phyloP scores from a whole-genome alignment of 1,140 invertebrate species.

The Drosophila ananassae region DNA sequence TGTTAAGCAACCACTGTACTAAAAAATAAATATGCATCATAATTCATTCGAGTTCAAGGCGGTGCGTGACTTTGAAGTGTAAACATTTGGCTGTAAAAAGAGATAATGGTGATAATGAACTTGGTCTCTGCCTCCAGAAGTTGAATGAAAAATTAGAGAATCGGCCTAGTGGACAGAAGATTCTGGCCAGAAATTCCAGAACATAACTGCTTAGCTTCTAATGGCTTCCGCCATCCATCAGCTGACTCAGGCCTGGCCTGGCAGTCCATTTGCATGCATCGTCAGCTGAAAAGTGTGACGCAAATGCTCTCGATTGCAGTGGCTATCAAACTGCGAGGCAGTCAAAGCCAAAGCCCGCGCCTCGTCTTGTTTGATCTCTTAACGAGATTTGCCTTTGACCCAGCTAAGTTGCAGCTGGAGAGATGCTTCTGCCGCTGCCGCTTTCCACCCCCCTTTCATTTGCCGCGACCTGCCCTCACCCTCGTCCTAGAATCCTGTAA shows the following conservation, averaged over 20 bases:
- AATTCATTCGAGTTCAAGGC: slow-evolving; percentile 52
- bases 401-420: slow-evolving; percentile 22
- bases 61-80: slow-evolving; percentile 53
- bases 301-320: slow-evolving; percentile 46
- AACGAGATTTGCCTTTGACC: slow-evolving; percentile 37
- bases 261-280: slow-evolving; percentile 56
- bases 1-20: slow-evolving; percentile 16
- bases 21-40: slow-evolving; percentile 36
- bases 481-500: slow-evolving; percentile 55
- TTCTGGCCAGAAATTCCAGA: background rate
- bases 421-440: background rate
- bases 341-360: slow-evolving; percentile 12
- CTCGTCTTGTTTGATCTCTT: slow-evolving; percentile 28
- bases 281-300: slow-evolving; percentile 54
- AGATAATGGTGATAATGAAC: slow-evolving; percentile 27
- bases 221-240: slow-evolving; percentile 11
- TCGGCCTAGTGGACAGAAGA: background rate
- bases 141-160: slow-evolving; percentile 28
- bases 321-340: slow-evolving; percentile 38
- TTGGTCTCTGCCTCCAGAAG: slow-evolving; percentile 9
- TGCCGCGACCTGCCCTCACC: slow-evolving; percentile 41
- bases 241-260: slow-evolving; percentile 35
- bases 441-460: background rate
- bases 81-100: slow-evolving; percentile 38
- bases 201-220: background rate